phyloP scores from a whole-genome alignment of 2,888 invertebrate genomes.

The Ramazzottius varieornatus region DNA sequence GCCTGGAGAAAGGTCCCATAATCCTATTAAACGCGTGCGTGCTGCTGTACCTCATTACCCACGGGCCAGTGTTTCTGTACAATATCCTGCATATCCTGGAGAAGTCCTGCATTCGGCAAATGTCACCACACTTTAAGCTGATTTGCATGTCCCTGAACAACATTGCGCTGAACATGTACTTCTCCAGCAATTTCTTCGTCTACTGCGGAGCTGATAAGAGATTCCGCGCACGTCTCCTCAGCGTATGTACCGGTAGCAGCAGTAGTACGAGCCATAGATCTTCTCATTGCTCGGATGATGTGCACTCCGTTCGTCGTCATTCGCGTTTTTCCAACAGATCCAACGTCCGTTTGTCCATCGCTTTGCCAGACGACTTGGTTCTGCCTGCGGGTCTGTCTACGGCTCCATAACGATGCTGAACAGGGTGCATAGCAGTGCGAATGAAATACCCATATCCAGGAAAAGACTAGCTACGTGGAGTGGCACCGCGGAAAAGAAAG shows the following conservation, averaged over 20 bases:
- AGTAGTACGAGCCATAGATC: background rate
- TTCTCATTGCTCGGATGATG: background rate
- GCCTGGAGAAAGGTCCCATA: background rate
- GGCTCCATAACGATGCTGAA: no score
- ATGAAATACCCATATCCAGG: no score
- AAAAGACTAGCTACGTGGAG: no score
- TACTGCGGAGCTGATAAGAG: background rate
- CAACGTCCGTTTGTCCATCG: background rate
- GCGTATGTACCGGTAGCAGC: background rate
- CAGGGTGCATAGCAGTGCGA: no score
- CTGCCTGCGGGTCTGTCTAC: no score
- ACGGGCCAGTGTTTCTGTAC: background rate
- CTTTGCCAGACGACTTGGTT: background rate
- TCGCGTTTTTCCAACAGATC: background rate
- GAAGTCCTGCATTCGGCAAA: background rate
- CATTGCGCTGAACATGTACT: background rate
- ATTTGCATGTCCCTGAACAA: background rate
- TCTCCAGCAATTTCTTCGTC: background rate
- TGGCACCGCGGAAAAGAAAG: no score
- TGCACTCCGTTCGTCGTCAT: background rate
- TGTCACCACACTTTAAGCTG: background rate
- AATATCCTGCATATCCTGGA: background rate
- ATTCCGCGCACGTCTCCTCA: background rate
- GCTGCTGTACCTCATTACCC: background rate
- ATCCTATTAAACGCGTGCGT: background rate